Conservation (phyloP, 2,113 vertebrate genomes). For the Chaetorhynchus papuensis region DNA sequence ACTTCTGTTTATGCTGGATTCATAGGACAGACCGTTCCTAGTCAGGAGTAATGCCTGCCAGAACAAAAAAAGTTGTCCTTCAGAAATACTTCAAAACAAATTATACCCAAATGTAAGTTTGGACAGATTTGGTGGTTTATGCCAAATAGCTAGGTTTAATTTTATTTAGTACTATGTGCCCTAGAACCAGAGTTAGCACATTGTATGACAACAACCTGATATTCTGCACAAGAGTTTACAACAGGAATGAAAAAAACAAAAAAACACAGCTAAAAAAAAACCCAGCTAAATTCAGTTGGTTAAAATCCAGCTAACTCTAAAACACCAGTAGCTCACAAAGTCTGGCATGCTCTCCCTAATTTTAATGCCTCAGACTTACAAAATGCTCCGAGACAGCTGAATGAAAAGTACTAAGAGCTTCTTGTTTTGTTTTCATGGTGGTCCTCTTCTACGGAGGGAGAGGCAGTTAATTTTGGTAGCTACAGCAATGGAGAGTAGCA, state of each 20-base stretch:
- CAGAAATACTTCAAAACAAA: not conserved
- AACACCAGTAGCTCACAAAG: not conserved
- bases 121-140: not conserved
- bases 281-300: not conserved
- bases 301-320: not conserved
- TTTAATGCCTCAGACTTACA: not conserved
- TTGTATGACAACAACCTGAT: not conserved
- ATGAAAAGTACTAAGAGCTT: not conserved
- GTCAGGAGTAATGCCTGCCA: not conserved
- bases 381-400: not conserved
- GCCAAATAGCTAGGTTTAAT: not conserved
- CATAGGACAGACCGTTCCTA: not conserved
- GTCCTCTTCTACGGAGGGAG: rapidly evolving
- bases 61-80: not conserved
- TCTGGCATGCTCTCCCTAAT: not conserved
- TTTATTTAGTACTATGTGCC: not conserved
- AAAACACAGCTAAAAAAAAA: rapidly evolving
- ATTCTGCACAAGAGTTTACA: not conserved
- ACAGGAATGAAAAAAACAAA: not conserved
- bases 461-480: not conserved
- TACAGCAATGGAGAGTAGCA: not conserved
- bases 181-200: not conserved
- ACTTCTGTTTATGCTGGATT: not conserved
- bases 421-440: not conserved
- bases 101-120: not conserved